A percentile compares a stretch with the other conserved stretches of the same genome.
Evolutionary conservation across 2,113 vertebrate species (phyloP).

Genomic region (Cromileptes altivelis): DNA sequence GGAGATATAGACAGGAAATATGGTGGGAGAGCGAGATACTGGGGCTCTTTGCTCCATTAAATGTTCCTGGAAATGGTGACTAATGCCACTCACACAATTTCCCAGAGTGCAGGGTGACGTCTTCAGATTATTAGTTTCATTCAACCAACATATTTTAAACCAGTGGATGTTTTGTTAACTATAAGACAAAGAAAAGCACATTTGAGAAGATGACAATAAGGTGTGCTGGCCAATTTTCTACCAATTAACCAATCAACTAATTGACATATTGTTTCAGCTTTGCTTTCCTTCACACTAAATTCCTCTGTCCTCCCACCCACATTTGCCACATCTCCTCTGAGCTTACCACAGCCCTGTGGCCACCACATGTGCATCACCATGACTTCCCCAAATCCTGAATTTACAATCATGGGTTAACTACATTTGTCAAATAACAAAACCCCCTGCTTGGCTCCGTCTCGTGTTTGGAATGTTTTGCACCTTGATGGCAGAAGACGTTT

Average conservation of each 20-base stretch:
- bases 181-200: background rate
- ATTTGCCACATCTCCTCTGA: slow-evolving; percentile 11
- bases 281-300: too few relatives aligned
- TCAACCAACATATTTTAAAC: background rate
- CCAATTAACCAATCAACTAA: too few relatives aligned
- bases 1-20: slow-evolving; percentile 6
- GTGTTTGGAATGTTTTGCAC: slow-evolving; percentile 32
- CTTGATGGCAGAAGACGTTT: slow-evolving; percentile 36
- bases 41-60: background rate
- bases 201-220: background rate
- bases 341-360: slow-evolving; percentile 1
- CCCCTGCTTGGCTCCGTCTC: slow-evolving; percentile 2
- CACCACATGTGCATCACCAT: slow-evolving; percentile 14
- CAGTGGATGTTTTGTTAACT: background rate
- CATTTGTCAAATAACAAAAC: slow-evolving; percentile 18
- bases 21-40: background rate
- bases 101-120: background rate
- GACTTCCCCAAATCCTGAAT: slow-evolving; percentile 14
- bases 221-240: background rate
- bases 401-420: slow-evolving; percentile 1
- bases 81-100: background rate
- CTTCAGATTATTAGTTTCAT: background rate
- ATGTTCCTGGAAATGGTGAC: background rate
- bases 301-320: background rate
- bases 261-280: too few relatives aligned